These are phyloP conservation scores for Dinoponera quadriceps DNA, from an alignment of 1,140 invertebrate genomes.

Conservation along the genomic window DNA sequence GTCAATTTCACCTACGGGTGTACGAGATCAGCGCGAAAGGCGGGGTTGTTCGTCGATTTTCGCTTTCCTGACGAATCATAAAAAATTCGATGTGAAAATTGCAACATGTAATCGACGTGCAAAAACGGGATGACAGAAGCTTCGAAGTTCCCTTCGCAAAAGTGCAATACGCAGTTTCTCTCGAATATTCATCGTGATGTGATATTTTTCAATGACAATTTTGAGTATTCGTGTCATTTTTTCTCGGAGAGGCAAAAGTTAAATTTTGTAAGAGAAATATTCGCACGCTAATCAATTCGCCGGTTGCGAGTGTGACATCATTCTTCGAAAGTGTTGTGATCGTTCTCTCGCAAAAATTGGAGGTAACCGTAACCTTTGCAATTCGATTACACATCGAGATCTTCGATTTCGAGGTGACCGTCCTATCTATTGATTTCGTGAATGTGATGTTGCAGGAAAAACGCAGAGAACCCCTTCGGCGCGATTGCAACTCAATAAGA, in stretches of 20 bases:
- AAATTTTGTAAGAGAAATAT: not conserved
- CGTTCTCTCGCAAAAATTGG: not conserved
- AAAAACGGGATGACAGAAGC: not conserved
- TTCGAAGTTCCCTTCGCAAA: too few species aligned
- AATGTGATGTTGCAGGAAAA: constrained; percentile 36
- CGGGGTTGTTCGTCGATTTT: not conserved
- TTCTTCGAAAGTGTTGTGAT: not conserved
- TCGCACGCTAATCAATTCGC: not conserved
- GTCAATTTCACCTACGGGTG: constrained; percentile 31
- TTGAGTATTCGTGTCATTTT: not conserved
- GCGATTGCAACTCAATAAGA: constrained; percentile 64
- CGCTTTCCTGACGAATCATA: not conserved
- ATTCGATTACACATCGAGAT: constrained; percentile 7
- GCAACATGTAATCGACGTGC: not conserved
- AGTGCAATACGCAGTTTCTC: too few species aligned
- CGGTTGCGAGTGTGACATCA: not conserved
- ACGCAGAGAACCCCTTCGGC: constrained; percentile 52
- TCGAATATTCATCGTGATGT: too few species aligned
- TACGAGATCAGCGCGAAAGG: constrained; percentile 45
- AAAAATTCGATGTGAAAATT: constrained; percentile 12
- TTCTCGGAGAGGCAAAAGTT: not conserved
- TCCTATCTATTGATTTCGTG: not conserved
- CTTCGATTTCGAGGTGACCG: not conserved
- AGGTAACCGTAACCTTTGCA: not conserved
- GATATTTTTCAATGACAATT: too few species aligned